phyloP scores from a whole-genome alignment of 30 jellyfish, hydroid and myxozoan genomes.

The Nemopilema nomurai region DNA sequence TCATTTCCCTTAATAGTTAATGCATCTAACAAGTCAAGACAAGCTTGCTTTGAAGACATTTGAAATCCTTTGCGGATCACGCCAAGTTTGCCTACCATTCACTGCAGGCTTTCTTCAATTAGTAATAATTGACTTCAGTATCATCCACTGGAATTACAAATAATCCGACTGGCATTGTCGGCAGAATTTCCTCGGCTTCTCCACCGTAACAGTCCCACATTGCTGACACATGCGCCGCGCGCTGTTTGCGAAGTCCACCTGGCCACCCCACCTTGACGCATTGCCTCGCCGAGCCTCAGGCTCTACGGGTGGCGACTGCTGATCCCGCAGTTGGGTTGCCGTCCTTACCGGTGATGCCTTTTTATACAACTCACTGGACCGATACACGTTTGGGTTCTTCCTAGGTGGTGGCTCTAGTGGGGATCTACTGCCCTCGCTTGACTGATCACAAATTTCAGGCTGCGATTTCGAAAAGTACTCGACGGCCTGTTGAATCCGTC shows the following conservation, averaged over 20 bases:
- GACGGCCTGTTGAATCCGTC: background rate
- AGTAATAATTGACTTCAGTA: background rate
- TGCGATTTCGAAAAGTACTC: background rate
- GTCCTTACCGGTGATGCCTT: background rate
- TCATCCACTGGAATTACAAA: background rate
- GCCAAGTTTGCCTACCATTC: background rate
- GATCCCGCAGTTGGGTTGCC: background rate
- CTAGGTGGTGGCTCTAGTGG: constrained; percentile 46
- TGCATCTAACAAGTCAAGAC: background rate
- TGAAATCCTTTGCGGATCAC: background rate
- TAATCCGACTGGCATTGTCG: constrained; percentile 79
- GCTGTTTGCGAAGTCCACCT: constrained; percentile 38
- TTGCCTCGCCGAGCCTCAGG: background rate
- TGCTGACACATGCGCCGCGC: constrained; percentile 75
- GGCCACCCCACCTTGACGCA: constrained; percentile 26
- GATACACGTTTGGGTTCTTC: constrained; percentile 28
- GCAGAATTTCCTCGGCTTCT: constrained; percentile 59
- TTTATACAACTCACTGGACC: constrained; percentile 25
- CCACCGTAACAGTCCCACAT: constrained; percentile 78
- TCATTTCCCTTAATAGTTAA: background rate
- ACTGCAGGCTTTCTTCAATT: background rate
- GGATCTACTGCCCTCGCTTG: background rate
- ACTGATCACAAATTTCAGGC: background rate
- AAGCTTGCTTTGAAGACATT: background rate
- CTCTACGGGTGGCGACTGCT: background rate